Base-by-base conservation (phyloP, 2,888 invertebrate species). In the Trypoxylon attenuatum region DNA sequence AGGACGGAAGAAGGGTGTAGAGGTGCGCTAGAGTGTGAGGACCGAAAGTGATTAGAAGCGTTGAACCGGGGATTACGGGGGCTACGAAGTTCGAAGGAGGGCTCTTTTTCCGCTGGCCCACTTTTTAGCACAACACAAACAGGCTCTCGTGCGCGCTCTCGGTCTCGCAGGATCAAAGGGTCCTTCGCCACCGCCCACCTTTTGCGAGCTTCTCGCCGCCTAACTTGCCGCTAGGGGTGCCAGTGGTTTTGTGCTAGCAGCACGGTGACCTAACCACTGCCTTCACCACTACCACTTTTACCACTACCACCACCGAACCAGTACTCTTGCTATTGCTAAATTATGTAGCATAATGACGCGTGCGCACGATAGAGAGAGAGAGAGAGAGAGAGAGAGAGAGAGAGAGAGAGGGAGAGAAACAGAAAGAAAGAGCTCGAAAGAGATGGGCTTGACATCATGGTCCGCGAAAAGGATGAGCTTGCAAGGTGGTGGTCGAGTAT, bases 261-360 rank as follows among this genome's bases (percentile, higher is more conserved):
- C 33, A 13, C 60, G 58, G 61, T 74, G 59, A 59, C 63, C 62
- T 70, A 65, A 70, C 70, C 62, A 56, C 65, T 67, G 5, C 33
- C 33, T 33, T 33, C 33, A 33, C 33, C 13, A 33, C n/a, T 13
- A 33, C n/a, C 33, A 13, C n/a, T 33, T 13, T 33, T 10, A 13
- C 33, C 33, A 33, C 33, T n/a, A 53, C 59, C 65, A 62, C 58
- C 60, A 57, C 50, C 60, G 71, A 58, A 47, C 63, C 69, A 73
- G 79, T 84, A n/a, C n/a, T n/a, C n/a, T n/a, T n/a, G n/a, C n/a
- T n/a, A n/a, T n/a, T n/a, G n/a, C n/a, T n/a, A 82, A 84, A 85
- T 85, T 84, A 84, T 83, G 81, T 80, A 81, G 76, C 74, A 83
- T 81, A 84, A 84, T 81, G 75, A 60, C 49, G 57, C 27, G 56